phyloP scores from a whole-genome alignment of 2,888 invertebrate genomes.

The Luperina nickerlii region DNA sequence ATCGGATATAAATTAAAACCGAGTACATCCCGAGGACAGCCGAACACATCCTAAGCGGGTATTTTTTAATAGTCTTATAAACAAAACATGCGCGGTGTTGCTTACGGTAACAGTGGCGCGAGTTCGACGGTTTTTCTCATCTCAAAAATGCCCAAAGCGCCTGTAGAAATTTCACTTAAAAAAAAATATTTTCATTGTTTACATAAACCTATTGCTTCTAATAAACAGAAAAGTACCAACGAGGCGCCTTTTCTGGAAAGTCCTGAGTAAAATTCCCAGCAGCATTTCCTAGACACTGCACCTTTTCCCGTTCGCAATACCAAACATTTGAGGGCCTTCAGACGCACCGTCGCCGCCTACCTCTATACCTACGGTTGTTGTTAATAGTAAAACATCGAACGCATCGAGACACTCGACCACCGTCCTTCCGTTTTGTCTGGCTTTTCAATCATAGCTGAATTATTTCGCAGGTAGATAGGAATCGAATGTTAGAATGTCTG shows the following conservation, averaged over 20 bases:
- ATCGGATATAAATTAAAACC: too few species aligned
- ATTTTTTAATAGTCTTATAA: too few species aligned
- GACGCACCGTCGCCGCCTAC: conserved; percentile 4
- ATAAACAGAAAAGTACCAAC: neutral
- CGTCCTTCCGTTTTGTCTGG: conserved; percentile 53
- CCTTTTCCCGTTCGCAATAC: neutral
- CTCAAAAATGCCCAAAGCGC: too few species aligned
- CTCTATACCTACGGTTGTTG: neutral
- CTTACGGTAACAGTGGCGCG: too few species aligned
- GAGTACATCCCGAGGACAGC: too few species aligned
- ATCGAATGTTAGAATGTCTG: neutral
- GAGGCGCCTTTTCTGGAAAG: neutral
- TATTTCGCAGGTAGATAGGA: conserved; percentile 35
- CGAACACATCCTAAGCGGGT: too few species aligned
- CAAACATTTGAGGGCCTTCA: conserved; percentile 24
- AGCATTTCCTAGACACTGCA: conserved; percentile 10
- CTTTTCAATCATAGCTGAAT: conserved; percentile 53
- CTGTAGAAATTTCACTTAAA: too few species aligned
- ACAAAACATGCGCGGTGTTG: too few species aligned
- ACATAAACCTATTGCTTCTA: rapidly evolving
- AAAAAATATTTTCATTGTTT: too few species aligned
- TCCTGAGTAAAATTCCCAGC: neutral
- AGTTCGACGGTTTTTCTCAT: too few species aligned
- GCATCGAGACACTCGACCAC: conserved; percentile 33
- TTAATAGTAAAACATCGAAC: conserved; percentile 34